Base-by-base conservation (phyloP, 2,113 vertebrate genomes). In the Salvator merianae region DNA sequence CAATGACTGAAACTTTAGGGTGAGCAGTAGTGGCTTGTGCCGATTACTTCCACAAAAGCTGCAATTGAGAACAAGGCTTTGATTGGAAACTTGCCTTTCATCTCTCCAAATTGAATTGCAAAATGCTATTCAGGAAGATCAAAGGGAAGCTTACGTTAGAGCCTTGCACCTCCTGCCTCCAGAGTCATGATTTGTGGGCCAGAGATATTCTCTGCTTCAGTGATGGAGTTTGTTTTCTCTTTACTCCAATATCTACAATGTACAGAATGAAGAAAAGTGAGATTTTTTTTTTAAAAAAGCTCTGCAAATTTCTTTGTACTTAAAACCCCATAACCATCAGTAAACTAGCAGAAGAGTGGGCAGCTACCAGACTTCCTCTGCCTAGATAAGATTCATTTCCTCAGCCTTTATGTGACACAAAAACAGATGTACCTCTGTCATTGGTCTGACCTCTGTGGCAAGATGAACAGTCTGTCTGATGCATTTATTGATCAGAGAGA, bases 401-500 rank as follows among this genome's bases (percentile, higher is more conserved):
- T 90, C 83, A 90, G 86, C 84, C 83, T 69, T 92, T 91, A 90
- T 88, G 88, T 94, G 94, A 93, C 92, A 93, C 10, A 92, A 92
- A 95, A 94, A 88, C 92, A 95, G 92, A 95, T 94, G 93, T 89
- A 91, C 82, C 80, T 84, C 91, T 94, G 93, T 93, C 94, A 93
- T 89, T 91, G 59, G 43, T 89, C 78, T 93, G 93, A 95, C 95
- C 93, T 94, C 91, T 91, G 87, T 92, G 90, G 92, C 88, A 94
- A 95, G 94, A 96, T 92, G 91, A 96, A 94, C 88, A 93, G 82
- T 88, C 81, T 92, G 80, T 74, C 90, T 88, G 92, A 88, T 93
- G 76, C 80, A 43, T 84, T 93, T 95, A 96, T 96, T 94, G 95
- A 96, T 95, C 92, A 94, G 83, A 94, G 77, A 80, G 92, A 93